Percentiles rank a stretch among this genome's conserved stretches.
phyloP scores from a whole-genome alignment of 2,888 invertebrate species.

The Carcina quercana region DNA sequence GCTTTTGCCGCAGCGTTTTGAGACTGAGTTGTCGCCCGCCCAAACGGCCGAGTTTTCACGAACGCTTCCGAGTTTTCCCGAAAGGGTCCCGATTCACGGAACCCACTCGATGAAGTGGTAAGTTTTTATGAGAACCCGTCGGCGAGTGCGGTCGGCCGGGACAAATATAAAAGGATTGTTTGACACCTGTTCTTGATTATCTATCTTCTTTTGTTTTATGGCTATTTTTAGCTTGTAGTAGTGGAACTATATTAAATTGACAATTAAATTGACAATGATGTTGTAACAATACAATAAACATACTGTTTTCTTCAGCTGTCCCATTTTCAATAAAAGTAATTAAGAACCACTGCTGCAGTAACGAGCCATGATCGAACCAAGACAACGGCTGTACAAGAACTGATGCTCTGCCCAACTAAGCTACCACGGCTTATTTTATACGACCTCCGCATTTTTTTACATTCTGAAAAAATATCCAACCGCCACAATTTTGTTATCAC shows the following conservation, averaged over 20 bases:
- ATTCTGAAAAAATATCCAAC: no score
- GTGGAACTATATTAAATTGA: constrained; percentile 5
- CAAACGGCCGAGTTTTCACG: constrained; percentile 37
- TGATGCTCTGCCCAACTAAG: no score
- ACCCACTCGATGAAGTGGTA: constrained; percentile 70
- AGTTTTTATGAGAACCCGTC: constrained; percentile 66
- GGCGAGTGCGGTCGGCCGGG: constrained; percentile 35
- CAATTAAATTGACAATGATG: no score
- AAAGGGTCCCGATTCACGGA: constrained; percentile 46
- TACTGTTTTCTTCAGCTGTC: no score
- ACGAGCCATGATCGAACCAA: no score
- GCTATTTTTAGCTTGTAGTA: not conserved
- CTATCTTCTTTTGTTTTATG: constrained; percentile 21
- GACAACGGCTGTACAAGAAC: no score
- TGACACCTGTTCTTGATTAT: constrained; percentile 55
- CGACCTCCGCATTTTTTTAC: no score
- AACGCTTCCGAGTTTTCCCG: constrained; percentile 19
- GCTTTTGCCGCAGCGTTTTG: constrained; percentile 28
- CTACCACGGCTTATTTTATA: no score
- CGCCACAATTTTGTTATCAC: no score
- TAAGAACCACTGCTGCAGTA: no score
- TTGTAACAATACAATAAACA: no score
- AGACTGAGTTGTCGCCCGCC: constrained; percentile 62
- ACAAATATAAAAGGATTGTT: constrained; percentile 59
- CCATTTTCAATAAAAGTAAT: no score